Base-by-base conservation (phyloP, 2,888 invertebrate genomes). In the Drosophila lutescens region DNA sequence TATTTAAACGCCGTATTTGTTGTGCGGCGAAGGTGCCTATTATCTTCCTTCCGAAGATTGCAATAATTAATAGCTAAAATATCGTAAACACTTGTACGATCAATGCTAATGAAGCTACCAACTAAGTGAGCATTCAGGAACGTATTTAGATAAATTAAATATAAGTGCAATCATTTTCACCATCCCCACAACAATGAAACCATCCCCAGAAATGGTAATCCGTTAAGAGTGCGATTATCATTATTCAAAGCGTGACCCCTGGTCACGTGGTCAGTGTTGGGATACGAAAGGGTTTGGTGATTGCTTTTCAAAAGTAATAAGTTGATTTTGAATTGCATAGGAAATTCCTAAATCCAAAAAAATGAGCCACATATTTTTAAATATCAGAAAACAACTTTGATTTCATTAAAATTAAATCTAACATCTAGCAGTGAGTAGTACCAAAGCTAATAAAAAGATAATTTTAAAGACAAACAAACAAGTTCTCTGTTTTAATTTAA, bases 11-110 rank as follows among this genome's bases (percentile, higher is more conserved):
- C 26, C 26, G 40, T 49, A 54, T 67, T 67, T 70, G 62, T 53
- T 56, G 26, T 17, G 43, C 32, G 38, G 9, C 26, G 9, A 67
- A 67, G 44, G 40, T 78, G 71, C 67, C 74, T 63, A 80, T 83
- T 76, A 78, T 65, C 67, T 26, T 46, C 15, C 30, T 26, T 65
- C 57, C 72, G 62, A 30, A 34, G 65, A 63, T 68, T 72, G 55
- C 62, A 59, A 40, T 74, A 78, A 83, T 80, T 78, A 73, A 80
- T 78, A 69, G 74, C 17, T 67, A 38, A 70, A 74, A 67, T 60
- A 67, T 46, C 43, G 53, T 44, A 61, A 47, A 53, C 50, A 46
- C 41, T 30, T 13, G 53, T 23, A 23, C 36, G 56, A 30, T 43
- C 38, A 38, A 63, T 72, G 56, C 56, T 70, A 70, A 71, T 71